Conservation (phyloP, 2,888 invertebrate genomes). For the Spialia ferax region DNA sequence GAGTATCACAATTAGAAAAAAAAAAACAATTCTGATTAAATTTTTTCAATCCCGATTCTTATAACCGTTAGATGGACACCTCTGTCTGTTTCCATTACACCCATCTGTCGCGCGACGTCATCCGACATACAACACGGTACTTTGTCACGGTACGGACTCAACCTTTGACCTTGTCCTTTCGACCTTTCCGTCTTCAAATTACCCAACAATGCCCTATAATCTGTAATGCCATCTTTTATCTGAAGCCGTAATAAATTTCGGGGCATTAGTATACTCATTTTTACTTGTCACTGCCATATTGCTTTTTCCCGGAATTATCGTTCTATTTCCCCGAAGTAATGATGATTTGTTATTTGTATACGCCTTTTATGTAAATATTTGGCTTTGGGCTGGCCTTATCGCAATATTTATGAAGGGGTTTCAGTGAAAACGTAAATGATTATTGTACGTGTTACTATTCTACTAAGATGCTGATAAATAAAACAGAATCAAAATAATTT, state of each 20-base stretch:
- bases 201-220: conserved; percentile 29
- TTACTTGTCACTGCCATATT: conserved; percentile 31
- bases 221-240: conserved; percentile 29
- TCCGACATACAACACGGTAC: conserved; percentile 29
- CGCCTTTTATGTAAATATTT: conserved; percentile 9
- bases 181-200: conserved; percentile 42
- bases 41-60: conserved; percentile 7
- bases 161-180: conserved; percentile 46
- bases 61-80: conserved; percentile 1
- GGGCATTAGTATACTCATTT: conserved; percentile 28
- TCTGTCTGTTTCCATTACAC: conserved; percentile 34
- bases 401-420: no score
- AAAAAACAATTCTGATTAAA: not conserved
- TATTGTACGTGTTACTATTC: no score
- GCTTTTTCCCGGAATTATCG: not conserved
- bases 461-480: no score
- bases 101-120: conserved; percentile 23
- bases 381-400: no score
- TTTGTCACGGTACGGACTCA: no score
- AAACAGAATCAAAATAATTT: no score
- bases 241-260: conserved; percentile 19
- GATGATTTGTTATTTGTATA: conserved; percentile 8
- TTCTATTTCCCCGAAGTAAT: not conserved
- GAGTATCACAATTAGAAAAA: no score
- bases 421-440: no score